These are phyloP conservation scores for Lophochroa leadbeateri DNA, from an alignment of 2,113 vertebrate species.

Conservation along the genomic window DNA sequence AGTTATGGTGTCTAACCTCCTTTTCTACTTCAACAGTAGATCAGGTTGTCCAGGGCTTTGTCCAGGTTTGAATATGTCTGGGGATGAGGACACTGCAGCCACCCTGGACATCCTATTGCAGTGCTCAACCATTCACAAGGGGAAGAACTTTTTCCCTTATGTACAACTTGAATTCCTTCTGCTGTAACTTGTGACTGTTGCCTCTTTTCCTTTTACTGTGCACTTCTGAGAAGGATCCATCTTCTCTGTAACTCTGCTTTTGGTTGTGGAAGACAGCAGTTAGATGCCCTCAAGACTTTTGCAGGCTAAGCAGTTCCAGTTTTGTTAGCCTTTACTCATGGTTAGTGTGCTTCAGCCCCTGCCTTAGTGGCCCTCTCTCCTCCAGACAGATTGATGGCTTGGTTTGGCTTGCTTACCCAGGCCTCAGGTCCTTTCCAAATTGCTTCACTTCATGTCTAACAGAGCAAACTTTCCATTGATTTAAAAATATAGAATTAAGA, in stretches of 20 bases:
- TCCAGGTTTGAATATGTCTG: neutral
- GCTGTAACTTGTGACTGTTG: neutral
- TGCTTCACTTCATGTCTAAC: neutral
- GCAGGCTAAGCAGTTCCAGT: neutral
- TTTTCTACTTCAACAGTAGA: neutral
- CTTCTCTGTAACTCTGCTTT: neutral
- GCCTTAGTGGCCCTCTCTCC: rapidly evolving
- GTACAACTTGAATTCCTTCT: neutral
- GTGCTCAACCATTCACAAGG: neutral
- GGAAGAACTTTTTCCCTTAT: neutral
- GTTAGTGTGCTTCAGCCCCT: neutral
- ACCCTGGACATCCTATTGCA: neutral
- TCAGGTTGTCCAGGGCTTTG: neutral
- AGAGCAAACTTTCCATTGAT: neutral
- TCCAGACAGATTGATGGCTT: neutral
- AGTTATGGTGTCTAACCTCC: neutral
- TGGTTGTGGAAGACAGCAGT: neutral
- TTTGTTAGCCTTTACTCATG: neutral
- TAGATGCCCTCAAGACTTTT: neutral
- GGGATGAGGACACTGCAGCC: neutral
- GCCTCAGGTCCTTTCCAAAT: neutral
- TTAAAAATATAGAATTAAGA: neutral
- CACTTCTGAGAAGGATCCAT: neutral
- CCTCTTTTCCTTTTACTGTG: neutral
- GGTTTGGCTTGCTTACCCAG: neutral